Base-by-base conservation (phyloP, 2,797 vertebrate species). In the Enteromius thamalakanensis region DNA sequence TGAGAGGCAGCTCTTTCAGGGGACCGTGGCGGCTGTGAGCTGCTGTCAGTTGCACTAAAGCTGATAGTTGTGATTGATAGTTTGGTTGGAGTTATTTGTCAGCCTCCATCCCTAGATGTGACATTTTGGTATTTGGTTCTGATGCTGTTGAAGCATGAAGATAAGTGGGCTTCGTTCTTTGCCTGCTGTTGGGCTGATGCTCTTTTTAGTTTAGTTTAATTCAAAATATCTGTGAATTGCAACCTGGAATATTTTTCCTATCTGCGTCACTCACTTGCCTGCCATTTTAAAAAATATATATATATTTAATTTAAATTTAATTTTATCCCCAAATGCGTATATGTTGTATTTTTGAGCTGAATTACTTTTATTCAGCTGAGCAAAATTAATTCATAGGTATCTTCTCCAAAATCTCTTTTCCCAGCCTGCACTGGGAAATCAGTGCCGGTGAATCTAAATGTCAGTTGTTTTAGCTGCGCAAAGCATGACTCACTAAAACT, bases 31-130 rank as follows among this genome's bases (percentile, higher is more conserved):
- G 83, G 45, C 64, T 47, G 5, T 21, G 71, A 71, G 78, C 60
- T 79, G 76, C 86, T 85, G 81, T 90, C 87, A 85, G 83, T 84
- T 84, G 86, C 81, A 60, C 49, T 37, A 79, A 83, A 65, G 88
- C 81, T 71, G 87, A 89, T 86, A 86, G 84, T 85, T 85, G 82
- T 90, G 91, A 92, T 89, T 91, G 92, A 92, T 93, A 74, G 79
- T 70, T 80, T 26, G 29, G 68, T 88, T 88, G 83, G 84, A 83
- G 85, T 89, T 90, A 84, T 87, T 88, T 90, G 87, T 87, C 87
- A 87, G 81, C 84, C 78, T 75, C 67, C 74, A 62, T 86, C 62
- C 45, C 80, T 67, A 58, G 62, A 80, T 84, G 74, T 87, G 87
- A 85, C 80, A 74, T 74, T 84, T 81, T 49, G 85, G 87, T 88